Base-by-base conservation (phyloP, 1,140 invertebrate species). In the Drosophila arizonae region DNA sequence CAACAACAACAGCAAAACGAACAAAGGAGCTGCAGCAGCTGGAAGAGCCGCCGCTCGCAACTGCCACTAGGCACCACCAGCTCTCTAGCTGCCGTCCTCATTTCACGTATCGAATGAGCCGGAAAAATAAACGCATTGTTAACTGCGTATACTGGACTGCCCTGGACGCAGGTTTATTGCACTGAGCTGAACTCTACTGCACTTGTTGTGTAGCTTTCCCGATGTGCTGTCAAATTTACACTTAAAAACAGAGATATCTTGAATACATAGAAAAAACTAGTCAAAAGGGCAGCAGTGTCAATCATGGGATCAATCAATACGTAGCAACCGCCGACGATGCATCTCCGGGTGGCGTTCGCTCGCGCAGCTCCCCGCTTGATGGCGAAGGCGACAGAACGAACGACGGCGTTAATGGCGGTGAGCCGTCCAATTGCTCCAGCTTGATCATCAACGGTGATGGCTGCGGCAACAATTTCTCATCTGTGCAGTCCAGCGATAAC, bases 361-460 rank as follows among this genome's bases (percentile, higher is more conserved):
- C 80, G 8, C 15, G 65, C 30, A 72, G 70, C 58, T 86, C 81
- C 6, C 81, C 81, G 46, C 46, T 61, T 61, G 48, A 48, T 24
- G 70, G 41, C 6, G 64, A 58, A 41, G 45, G 58, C 33, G 66
- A 69, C 28, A 63, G 21, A 5, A 43, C 50, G 9, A 63, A 61
- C 50, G 50, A 15, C 76, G 41, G 30, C 60, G 48, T 36, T 62
- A 81, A 45, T 33, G 76, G 63, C 21, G 81, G 78, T 17, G 74
- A 69, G 36, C 63, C 67, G 50, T 85, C 81, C 36, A 85, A 67
- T 36, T 72, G 61, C 62, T 85, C 78, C 11, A 85, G 64, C 71
- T 86, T 85, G 15, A 78, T 56, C 81, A 85, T 85, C 41, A 85
- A 36, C 30, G 51, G 54, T 6, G 81, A 85, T 66, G 85, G 79